Base-by-base conservation (phyloP, 2,113 vertebrate genomes). In the Zosterops lateralis region DNA sequence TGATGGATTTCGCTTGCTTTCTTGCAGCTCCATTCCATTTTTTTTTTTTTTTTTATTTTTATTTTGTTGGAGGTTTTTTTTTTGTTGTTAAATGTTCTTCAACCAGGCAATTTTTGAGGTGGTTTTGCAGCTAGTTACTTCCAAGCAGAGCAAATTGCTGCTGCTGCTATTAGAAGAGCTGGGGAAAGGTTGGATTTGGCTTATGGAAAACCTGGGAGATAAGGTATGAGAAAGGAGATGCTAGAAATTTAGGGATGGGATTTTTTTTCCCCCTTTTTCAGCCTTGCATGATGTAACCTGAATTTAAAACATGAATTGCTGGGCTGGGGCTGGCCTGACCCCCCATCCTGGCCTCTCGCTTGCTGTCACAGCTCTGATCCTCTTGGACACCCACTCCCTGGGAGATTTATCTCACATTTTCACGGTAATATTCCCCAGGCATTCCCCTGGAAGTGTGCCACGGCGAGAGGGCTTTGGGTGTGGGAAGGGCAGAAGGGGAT, bases 1-100 rank as follows among this genome's bases (percentile, higher is more conserved):
- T 96, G 97, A 97, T 97, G 94, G 94, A 97, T 97, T 96, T 96
- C 88, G 51, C 90, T 96, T 88, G 74, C 93, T 95, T 96, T 68
- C 78, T 95, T 84, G 50, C 65, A 93, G 84, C 65, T 89, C 57
- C 9, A 26, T 89, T 96, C 60, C 8, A 10, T 16, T 34, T 47
- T 32, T 28, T 58, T 36, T 36, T 28, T 38, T 38, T 38, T 38
- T 38, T 44, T 25, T 57, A 21, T 36, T 45, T 22, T 38, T 38
- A 38, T 38, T 38, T 38, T 38, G 38, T 38, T 38, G 38, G 38
- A 38, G 38, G 38, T 7, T 36, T 36, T 42, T 48, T 40, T 47
- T 7, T 0, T 19, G 51, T 92, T 90, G 67, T 93, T 80, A 79
- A 88, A 53, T 84, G 24, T 91, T 94, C 66, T 92, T 96, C 83